Base-by-base conservation (phyloP, 1,140 invertebrate species). In the Camponotus floridanus region DNA sequence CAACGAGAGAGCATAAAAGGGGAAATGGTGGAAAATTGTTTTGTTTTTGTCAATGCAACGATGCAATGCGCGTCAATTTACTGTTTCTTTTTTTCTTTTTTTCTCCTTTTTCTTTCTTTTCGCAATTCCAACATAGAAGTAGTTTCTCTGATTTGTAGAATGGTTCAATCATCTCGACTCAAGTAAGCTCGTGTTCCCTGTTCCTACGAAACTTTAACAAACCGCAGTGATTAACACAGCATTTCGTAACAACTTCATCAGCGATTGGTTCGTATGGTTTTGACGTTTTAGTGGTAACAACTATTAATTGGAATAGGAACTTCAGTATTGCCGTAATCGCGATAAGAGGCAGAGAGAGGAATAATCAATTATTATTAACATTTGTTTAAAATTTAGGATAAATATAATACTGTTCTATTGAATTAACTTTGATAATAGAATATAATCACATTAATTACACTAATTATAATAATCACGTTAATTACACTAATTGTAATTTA, bases 201-300 rank as follows among this genome's bases (percentile, higher is more conserved):
- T 11, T 45, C 18, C 36, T 31, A 36, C 48, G 71, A 87, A 87
- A 87, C 70, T 88, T 88, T 55, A 80, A 84, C 39, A 31, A 36
- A 70, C 59, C 36, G 55, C 65, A 67, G 26, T 85, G 45, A 36
- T 59, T 65, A 65, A 71, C 31, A 13, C 57, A 33, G 36, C 39
- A 36, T 73, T 85, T 85, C 76, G 86, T 88, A 84, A 85, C 81
- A 76, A 85, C 88, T 88, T 85, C 76, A 74, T 79, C 76, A 88
- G 26, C 33, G n/a, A 68, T 88, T 70, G 81, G 70, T 85, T 55
- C 48, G 78, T 70, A 88, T 86, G 42, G 68, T 48, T 71, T 65
- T 36, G 62, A 86, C 70, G 36, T 65, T 70, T 88, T 80, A 48
- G 68, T 26, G 39, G 26, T 73, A 51, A 18, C 26, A 74, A 74